phyloP scores from a whole-genome alignment of 2,888 invertebrate genomes.

The Campoletis raptor region DNA sequence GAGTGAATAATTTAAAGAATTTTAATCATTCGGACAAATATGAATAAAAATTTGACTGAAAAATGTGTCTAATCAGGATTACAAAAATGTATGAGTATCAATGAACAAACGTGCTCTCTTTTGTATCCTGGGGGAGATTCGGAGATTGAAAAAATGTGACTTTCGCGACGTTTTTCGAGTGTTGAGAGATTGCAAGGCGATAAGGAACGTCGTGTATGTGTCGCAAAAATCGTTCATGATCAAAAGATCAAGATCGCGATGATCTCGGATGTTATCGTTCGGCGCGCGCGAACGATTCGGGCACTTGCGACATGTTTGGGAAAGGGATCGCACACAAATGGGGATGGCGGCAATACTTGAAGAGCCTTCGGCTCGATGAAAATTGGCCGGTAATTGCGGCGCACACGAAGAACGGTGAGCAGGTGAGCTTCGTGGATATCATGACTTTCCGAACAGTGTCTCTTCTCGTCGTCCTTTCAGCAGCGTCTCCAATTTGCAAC shows the following conservation, averaged over 20 bases:
- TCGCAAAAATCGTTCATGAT: conserved; percentile 48
- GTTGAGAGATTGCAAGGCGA: conserved; percentile 35
- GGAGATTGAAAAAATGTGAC: not conserved
- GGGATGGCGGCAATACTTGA: conserved; percentile 8
- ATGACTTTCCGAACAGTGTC: conserved; percentile 27
- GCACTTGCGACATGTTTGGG: conserved; percentile 54
- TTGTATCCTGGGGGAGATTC: not conserved
- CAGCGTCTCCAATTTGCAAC: conserved; percentile 78
- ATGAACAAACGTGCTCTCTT: not conserved
- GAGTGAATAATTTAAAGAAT: not conserved
- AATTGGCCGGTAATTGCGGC: conserved; percentile 80
- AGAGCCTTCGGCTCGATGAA: conserved; percentile 72
- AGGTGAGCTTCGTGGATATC: conserved; percentile 74
- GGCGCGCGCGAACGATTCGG: conserved; percentile 41
- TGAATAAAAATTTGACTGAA: not conserved
- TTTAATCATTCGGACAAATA: not conserved
- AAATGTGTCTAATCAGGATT: not conserved
- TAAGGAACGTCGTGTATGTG: conserved; percentile 41
- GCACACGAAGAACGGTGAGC: conserved; percentile 66
- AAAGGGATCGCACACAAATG: conserved; percentile 1
- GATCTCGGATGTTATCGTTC: conserved; percentile 44
- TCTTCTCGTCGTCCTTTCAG: conserved; percentile 52
- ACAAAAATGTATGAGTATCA: not conserved
- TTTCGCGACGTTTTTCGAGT: conserved; percentile 28
- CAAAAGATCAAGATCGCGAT: conserved; percentile 60